Evolutionary conservation across 1,140 invertebrate genomes (phyloP), one percentile per base, ranked within the genome.

Genomic region (Oedothorax gibbosus): DNA sequence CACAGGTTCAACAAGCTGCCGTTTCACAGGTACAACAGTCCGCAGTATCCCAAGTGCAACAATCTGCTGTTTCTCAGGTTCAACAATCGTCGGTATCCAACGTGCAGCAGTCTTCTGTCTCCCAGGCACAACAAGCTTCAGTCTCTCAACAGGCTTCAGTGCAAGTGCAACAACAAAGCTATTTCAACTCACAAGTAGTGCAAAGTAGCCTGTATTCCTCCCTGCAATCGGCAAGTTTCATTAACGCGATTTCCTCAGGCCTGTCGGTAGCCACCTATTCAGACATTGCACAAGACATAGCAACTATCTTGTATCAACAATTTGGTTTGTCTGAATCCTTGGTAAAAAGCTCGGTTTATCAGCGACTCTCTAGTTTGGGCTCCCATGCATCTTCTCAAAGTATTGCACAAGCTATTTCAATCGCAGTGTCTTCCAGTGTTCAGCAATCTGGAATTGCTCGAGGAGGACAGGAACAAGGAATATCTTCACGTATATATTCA

Each of bases 121-220:
- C 57, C 57, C 18, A 12, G 3, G 57, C 57, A 2, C 12, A 62
- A 15, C 18, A 12, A 62, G 1, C 57, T 62, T 62, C 57, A 62
- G 57, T 18, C 12, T 62, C 57, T 3, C 12, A 12, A 15, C 12
- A 12, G 3, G 18, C 18, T 62, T 62, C 57, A 12, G 12, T 18
- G 12, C 35, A 35, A 35, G 35, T 35, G 35, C 35, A 35, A 35
- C 35, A 35, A 35, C 35, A 35, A 5, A 62, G 57, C 57, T 62
- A 12, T 62, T 62, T 62, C 57, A 62, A 62, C 18, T 62, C 57
- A 62, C 12, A 62, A 62, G 57, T 62, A 62, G 12, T 62, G 57
- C 57, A 62, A 62, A 62, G 18, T 62, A 15, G 12, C 12, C 12
- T 62, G 12, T 62, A 62, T 18, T 62, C 57, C 12, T 62, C 57